Base-by-base conservation (phyloP, 2,113 vertebrate species). In the Ageneiosus marmoratus region DNA sequence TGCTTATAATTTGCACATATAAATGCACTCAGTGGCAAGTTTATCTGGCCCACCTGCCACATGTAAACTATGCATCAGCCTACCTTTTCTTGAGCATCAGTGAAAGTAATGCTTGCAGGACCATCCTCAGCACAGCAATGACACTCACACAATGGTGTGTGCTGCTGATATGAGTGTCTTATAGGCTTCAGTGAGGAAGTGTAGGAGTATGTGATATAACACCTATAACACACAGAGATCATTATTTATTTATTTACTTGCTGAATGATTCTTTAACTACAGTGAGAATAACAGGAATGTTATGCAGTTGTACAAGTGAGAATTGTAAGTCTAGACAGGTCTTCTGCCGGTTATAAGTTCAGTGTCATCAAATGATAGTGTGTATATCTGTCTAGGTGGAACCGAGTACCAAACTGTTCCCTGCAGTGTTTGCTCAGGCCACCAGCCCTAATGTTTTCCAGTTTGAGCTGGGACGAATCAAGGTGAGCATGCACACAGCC, bases 391-490 rank as follows among this genome's bases (percentile, higher is more conserved):
- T 88, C 48, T 91, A 99, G 97, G 97, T 99, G 91, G 97, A 99
- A 87, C 96, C 97, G 2, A 98, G 97, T 65, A 98, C 97, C 0
- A 99, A 98, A 83, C 92, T 99, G 83, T 99, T 99, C 87, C 97
- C 97, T 78, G 97, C 97, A 46, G 97, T 98, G 75, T 99, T 99
- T 90, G 97, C 97, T 56, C 96, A 98, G 89, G 97, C 97, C 75
- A 99, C 97, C 34, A 98, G 97, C 75, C 97, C 96, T 6, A 97
- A 94, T 62, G 93, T 99, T 88, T 98, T 98, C 89, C 97, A 99
- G 90, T 99, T 99, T 89, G 97, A 99, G 85, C 86, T 99, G 82
- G 96, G 97, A 79, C 94, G 95, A 87, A 95, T 98, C 84, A 99
- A 98, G 96, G 97, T 99, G 88, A 94, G 81, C 72, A 73, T n/a